phyloP scores from a whole-genome alignment of 2,888 invertebrate species.

The Eubasilissa splendida region DNA sequence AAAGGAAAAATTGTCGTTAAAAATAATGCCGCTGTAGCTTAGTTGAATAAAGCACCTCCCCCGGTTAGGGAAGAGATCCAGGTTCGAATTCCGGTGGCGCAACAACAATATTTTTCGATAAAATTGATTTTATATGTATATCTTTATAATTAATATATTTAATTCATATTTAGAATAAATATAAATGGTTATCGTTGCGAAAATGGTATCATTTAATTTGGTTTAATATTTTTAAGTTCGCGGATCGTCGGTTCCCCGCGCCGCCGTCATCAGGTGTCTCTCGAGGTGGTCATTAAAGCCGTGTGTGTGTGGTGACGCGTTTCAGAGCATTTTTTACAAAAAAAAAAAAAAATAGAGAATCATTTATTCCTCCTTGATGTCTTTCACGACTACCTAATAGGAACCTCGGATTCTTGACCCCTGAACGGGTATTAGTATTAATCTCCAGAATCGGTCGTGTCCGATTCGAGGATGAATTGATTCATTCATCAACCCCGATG shows the following conservation, averaged over 20 bases:
- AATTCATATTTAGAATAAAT: too few relatives aligned
- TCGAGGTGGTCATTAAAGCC: slow-evolving; percentile 39
- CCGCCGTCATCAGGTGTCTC: background rate
- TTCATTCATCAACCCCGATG: slow-evolving; percentile 23
- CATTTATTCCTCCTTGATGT: slow-evolving; percentile 40
- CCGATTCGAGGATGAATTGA: slow-evolving; percentile 29
- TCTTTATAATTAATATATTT: too few relatives aligned
- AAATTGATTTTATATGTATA: too few relatives aligned
- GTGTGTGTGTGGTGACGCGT: slow-evolving; percentile 38
- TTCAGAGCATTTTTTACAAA: slow-evolving; percentile 28
- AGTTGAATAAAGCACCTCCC: too few relatives aligned
- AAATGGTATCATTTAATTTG: too few relatives aligned
- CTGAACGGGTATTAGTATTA: slow-evolving; percentile 30
- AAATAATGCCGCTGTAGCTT: too few relatives aligned
- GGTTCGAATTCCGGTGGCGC: too few relatives aligned
- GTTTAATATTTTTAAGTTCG: background rate
- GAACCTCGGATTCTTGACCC: slow-evolving; percentile 26
- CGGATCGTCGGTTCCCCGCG: background rate
- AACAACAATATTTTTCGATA: too few relatives aligned
- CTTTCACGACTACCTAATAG: slow-evolving; percentile 40
- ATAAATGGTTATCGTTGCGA: too few relatives aligned
- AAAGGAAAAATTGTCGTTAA: too few relatives aligned
- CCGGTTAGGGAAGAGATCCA: too few relatives aligned
- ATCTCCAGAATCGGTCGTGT: slow-evolving; percentile 2
- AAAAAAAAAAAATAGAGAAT: slow-evolving; percentile 40